Percentiles rank a stretch among this genome's conserved stretches.
Conservation (phyloP, 37 sponge, comb jelly and placozoan genomes). For the Aphrocallistes beatrix region DNA sequence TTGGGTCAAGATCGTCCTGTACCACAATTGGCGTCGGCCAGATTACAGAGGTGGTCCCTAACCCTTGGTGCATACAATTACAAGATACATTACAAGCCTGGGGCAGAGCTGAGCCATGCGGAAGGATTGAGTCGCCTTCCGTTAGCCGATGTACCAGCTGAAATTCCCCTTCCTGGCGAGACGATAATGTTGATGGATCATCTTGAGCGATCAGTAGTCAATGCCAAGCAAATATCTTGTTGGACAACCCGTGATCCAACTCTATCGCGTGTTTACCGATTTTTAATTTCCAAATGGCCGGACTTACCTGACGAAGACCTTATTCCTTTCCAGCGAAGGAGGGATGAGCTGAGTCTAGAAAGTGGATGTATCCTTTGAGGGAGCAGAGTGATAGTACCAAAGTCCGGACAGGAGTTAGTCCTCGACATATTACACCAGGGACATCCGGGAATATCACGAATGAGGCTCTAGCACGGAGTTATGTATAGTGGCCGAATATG, state of each 20-base stretch:
- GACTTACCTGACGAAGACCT: not conserved
- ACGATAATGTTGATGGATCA: not conserved
- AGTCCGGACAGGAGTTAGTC: not conserved
- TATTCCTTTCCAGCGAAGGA: not conserved
- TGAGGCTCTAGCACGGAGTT: constrained; percentile 23
- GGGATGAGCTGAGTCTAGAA: not conserved
- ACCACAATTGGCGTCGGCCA: constrained; percentile 24
- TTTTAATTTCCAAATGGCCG: not conserved
- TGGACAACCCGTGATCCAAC: constrained; percentile 5
- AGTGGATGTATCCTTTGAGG: constrained; percentile 12
- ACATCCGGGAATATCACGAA: not conserved
- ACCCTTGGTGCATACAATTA: constrained; percentile 30
- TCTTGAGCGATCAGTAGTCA: not conserved
- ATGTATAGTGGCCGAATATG: constrained; percentile 32
- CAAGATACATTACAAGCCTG: constrained; percentile 21
- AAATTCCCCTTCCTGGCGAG: not conserved
- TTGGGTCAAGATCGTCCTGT: constrained; percentile 8
- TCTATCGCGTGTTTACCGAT: not conserved
- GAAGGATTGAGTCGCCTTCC: constrained; percentile 31
- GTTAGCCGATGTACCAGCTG: not conserved
- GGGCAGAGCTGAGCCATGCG: constrained; percentile 19
- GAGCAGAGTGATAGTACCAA: not conserved
- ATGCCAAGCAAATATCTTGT: not conserved
- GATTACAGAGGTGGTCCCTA: constrained; percentile 28
- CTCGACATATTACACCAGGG: not conserved